Base-by-base conservation (phyloP, 2,888 invertebrate genomes). In the Tachina grossa region DNA sequence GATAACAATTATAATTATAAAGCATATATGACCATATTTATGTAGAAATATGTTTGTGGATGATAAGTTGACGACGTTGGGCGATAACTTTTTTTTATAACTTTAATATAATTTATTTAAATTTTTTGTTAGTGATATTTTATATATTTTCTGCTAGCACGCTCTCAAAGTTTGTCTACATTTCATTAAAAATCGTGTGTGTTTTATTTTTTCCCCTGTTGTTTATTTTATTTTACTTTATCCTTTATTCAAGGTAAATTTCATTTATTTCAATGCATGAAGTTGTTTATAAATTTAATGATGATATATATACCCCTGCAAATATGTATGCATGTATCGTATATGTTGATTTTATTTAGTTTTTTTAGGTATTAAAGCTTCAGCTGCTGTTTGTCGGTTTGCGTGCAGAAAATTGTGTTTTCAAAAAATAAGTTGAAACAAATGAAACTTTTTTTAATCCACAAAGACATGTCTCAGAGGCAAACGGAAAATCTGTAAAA, bases 381-480 rank as follows among this genome's bases (percentile, higher is more conserved):
- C 63, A 47, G 16, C 43, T 57, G 39, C 39, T 57, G 55, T 45
- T 10, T 45, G 45, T 76, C 16, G 47, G 47, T 41, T 71, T 47
- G 57, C 57, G 66, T 76, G 55, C 41, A n/a, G 31, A 43, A 31
- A 45, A 19, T 41, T 74, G 66, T 74, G 61, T 78, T 55, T 74
- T 66, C 41, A 72, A 79, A 79, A 71, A 68, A 76, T 84, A 84
- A 84, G 49, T 81, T 84, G 68, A 81, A 81, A 61, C 68, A 66
- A 85, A 85, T 41, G 66, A 82, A 84, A 85, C 78, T 43, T 76
- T 61, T 76, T 82, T 78, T 83, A 76, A 83, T 85, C 83, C 85
- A 66, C 83, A 75, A 79, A 83, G 71, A 76, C 79, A 83, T 76
- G 79, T 83, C 79, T 72, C 79, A 83, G 76, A 83, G 85, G 79